These are phyloP conservation scores for Aspidiotus rigidus DNA, from an alignment of 2,888 invertebrate species.

Conservation along the genomic window DNA sequence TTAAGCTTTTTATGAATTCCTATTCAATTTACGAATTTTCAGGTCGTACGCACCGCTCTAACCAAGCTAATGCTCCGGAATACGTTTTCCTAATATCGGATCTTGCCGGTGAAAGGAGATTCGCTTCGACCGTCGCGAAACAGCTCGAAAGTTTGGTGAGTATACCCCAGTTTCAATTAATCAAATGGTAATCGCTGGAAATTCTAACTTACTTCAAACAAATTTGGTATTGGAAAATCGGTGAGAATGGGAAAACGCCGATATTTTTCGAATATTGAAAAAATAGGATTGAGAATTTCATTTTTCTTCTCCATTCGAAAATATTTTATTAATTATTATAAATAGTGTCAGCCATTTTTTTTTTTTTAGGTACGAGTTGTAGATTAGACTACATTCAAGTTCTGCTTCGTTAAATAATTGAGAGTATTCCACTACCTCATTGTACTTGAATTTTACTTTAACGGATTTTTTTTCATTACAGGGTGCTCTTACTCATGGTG, in stretches of 20 bases:
- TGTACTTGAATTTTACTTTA: not conserved
- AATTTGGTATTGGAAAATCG: too few species aligned
- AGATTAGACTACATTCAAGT: too few species aligned
- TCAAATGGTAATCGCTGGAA: not conserved
- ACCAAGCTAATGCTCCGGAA: conserved; percentile 97
- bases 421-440: not conserved
- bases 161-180: conserved; percentile 1
- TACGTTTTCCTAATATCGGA: conserved; percentile 98
- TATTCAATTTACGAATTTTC: conserved; percentile 15
- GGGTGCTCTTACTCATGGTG: conserved; percentile 97
- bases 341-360: too few species aligned
- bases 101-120: conserved; percentile 92
- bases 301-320: too few species aligned
- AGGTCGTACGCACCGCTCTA: conserved; percentile 89
- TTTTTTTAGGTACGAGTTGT: too few species aligned
- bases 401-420: too few species aligned
- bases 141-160: conserved; percentile 74
- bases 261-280: too few species aligned
- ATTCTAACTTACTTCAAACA: too few species aligned
- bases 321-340: too few species aligned
- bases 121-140: conserved; percentile 94
- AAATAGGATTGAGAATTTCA: too few species aligned
- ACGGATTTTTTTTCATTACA: conserved; percentile 37
- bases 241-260: too few species aligned
- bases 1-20: not conserved